Percentiles rank a stretch among this genome's conserved stretches.
These are phyloP conservation scores for Torymus texanus DNA, from an alignment of 2,888 invertebrate species.

Conservation along the genomic window DNA sequence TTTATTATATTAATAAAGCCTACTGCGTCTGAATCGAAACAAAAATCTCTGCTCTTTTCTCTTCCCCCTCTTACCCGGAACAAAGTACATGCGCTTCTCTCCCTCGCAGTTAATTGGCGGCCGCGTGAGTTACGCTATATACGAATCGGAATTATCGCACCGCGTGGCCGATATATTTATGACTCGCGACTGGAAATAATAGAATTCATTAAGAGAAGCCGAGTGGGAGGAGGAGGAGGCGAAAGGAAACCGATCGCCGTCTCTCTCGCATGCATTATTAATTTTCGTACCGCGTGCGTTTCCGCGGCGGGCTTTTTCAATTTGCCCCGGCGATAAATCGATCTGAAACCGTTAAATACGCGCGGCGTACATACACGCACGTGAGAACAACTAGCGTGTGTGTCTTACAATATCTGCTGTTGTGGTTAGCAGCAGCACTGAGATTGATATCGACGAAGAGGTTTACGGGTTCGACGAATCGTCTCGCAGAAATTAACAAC, in stretches of 20 bases:
- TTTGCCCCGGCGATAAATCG: slow-evolving; percentile 51
- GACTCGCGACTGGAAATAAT: slow-evolving; percentile 50
- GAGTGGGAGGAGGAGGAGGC: not conserved
- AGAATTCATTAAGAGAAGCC: slow-evolving; percentile 44
- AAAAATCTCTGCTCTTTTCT: not conserved
- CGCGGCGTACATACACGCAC: not conserved
- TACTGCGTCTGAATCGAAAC: not conserved
- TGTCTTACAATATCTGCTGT: not conserved
- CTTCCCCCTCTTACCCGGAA: not conserved
- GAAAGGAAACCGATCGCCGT: not conserved
- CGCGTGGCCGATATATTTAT: slow-evolving; percentile 29
- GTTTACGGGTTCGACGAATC: slow-evolving; percentile 40
- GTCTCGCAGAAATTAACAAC: not conserved
- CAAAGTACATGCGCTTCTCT: not conserved
- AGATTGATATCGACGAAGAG: slow-evolving; percentile 40
- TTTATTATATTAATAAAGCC: no score
- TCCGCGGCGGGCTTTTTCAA: slow-evolving; percentile 40
- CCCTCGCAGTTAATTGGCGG: slow-evolving; percentile 48
- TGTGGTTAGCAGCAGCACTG: not conserved
- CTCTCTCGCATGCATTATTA: slow-evolving; percentile 41
- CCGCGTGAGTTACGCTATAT: slow-evolving; percentile 43
- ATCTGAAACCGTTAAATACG: slow-evolving; percentile 36
- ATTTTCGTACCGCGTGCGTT: slow-evolving; percentile 20
- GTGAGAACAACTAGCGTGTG: slow-evolving; percentile 12
- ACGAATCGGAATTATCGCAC: slow-evolving; percentile 40